phyloP scores from a whole-genome alignment of 2,113 vertebrate species.

The Lycocorax pyrrhopterus region DNA sequence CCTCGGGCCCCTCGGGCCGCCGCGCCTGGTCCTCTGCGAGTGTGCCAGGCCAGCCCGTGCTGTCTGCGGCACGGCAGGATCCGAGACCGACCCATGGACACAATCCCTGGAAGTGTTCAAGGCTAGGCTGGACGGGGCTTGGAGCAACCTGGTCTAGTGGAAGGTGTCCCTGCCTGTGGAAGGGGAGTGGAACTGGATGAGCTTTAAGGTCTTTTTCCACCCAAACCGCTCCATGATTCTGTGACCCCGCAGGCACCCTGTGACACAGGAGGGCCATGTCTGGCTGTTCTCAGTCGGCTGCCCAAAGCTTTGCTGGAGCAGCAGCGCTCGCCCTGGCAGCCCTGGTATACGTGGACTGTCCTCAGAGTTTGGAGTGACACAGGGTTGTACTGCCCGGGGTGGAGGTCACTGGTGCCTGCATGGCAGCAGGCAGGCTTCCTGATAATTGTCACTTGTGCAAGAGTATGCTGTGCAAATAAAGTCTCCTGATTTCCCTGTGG shows the following conservation, averaged over 20 bases:
- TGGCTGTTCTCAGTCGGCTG: neutral
- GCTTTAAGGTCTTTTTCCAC: neutral
- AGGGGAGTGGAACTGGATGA: neutral
- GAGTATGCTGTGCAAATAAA: neutral
- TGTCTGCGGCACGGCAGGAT: neutral
- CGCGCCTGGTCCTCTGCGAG: neutral
- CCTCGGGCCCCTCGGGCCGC: fast-evolving
- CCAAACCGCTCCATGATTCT: neutral
- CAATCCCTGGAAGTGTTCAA: neutral
- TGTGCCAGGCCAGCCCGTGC: neutral
- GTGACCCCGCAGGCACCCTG: neutral
- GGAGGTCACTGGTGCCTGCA: neutral
- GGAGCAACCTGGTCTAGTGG: neutral
- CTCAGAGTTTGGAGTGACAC: neutral
- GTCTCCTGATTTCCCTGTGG: slow-evolving; percentile 19
- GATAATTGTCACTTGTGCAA: neutral
- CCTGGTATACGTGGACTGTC: fast-evolving
- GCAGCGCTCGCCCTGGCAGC: neutral
- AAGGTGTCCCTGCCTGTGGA: neutral
- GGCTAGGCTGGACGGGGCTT: neutral
- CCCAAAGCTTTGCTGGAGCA: neutral
- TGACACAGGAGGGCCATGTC: neutral
- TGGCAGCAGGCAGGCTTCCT: neutral
- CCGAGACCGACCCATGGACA: fast-evolving
- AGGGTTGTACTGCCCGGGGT: fast-evolving